phyloP scores from a whole-genome alignment of 2,797 vertebrate species.

The Limosa lapponica region DNA sequence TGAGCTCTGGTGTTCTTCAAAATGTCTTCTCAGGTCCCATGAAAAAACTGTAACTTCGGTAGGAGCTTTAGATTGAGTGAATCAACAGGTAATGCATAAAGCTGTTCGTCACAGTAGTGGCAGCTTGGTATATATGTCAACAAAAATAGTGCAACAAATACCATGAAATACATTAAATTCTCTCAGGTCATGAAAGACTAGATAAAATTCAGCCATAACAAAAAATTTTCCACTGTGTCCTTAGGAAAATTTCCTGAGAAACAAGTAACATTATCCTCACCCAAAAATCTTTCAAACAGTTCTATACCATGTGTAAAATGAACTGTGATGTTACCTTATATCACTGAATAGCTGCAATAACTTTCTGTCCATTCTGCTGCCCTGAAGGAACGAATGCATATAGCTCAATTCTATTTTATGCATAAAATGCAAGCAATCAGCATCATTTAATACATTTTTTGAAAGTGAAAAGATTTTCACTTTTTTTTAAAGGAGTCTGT shows the following conservation, averaged over 20 bases:
- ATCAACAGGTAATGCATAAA: neutral
- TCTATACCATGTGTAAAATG: neutral
- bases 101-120: neutral
- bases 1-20: neutral
- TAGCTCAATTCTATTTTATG: neutral
- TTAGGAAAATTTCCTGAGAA: neutral
- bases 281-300: neutral
- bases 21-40: neutral
- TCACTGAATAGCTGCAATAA: neutral
- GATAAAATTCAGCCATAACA: neutral
- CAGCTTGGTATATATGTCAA: neutral
- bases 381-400: neutral
- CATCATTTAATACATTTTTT: neutral
- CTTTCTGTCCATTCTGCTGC: neutral
- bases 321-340: neutral
- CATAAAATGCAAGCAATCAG: neutral
- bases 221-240: neutral
- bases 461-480: neutral
- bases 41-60: neutral
- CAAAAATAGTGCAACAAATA: neutral
- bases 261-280: neutral
- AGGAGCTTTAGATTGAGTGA: neutral
- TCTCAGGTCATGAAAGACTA: neutral
- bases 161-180: neutral
- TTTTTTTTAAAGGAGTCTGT: neutral